These are phyloP conservation scores for Dryocosmus kuriphilus DNA, from an alignment of 2,888 invertebrate genomes.

Conservation along the genomic window DNA sequence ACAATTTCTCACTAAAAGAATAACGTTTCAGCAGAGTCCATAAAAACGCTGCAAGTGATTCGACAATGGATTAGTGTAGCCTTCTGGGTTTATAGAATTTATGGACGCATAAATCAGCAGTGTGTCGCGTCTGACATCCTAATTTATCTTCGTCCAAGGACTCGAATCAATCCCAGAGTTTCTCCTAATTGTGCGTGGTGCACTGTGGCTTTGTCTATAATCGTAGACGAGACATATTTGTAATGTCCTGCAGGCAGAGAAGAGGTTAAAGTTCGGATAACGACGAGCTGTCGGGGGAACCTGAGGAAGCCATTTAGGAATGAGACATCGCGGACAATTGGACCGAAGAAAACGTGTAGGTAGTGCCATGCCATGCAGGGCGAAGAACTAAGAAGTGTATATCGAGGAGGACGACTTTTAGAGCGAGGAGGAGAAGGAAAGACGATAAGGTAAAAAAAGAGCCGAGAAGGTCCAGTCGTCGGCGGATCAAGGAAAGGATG, in stretches of 20 bases:
- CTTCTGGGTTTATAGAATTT: background rate
- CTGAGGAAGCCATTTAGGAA: slow-evolving; percentile 59
- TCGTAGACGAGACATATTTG: slow-evolving; percentile 34
- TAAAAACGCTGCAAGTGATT: slow-evolving; percentile 1
- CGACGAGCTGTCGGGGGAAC: slow-evolving; percentile 33
- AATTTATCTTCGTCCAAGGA: slow-evolving; percentile 24
- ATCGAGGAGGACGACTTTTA: slow-evolving; percentile 34
- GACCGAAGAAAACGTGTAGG: slow-evolving; percentile 47
- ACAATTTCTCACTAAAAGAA: background rate
- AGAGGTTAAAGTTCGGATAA: no score
- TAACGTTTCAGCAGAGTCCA: background rate
- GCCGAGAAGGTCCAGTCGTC: slow-evolving; percentile 56
- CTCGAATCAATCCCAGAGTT: slow-evolving; percentile 7
- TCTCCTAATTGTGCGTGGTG: slow-evolving; percentile 12
- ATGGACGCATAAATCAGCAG: slow-evolving; percentile 2
- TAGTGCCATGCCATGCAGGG: slow-evolving; percentile 36
- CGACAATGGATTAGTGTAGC: background rate
- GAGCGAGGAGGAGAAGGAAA: slow-evolving; percentile 31
- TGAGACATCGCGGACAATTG: slow-evolving; percentile 63
- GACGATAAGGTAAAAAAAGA: no score
- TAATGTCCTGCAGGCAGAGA: slow-evolving; percentile 35
- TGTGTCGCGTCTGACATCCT: slow-evolving; percentile 13
- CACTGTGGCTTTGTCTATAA: slow-evolving; percentile 10
- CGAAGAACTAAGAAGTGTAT: slow-evolving; percentile 41
- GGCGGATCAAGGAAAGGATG: slow-evolving; percentile 75